Base-by-base conservation (phyloP, 1,140 invertebrate genomes). In the Drosophila kurseongensis region DNA sequence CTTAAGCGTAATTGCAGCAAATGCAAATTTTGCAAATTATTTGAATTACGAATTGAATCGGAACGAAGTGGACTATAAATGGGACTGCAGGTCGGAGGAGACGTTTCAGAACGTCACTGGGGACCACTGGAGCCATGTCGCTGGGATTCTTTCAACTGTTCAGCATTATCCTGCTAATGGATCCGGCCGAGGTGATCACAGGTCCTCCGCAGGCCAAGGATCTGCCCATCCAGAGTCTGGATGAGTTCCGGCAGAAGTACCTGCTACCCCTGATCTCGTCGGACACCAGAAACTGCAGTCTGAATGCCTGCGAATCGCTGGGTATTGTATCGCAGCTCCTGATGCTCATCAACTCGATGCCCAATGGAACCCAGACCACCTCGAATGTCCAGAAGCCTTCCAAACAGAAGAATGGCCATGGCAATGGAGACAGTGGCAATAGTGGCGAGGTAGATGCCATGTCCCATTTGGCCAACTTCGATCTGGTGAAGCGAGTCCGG, bases 251-350 rank as follows among this genome's bases (percentile, higher is more conserved):
- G 10, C 72, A 86, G 56, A 35, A 65, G n/a, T 83, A 90, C 29
- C 16, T 91, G 29, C 35, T 90, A 45, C 89, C 89, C 0, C 45
- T 84, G 9, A 58, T 91, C 41, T 62, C 86, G 3, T 54, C 78
- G 12, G 74, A 83, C 14, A 54, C 62, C 1, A 55, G 75, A 4
- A 88, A 90, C 57, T 92, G 91, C 56, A 78, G 68, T 7, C 36
- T 92, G 12, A 92, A 83, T 36, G 85, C 89, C 2, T 92, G 91
- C 35, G 91, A 92, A 23, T 78, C 86, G 0, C 48, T 92, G 36
- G 77, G 84, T 0, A 80, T 91, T 7, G 63, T 92, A 0, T 91
- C 85, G 0, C 89, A 91, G 62, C 52, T 90, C 6, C 52, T 92
- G 32, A 48, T 90, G 59, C 56, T 88, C 8, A 66, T 84, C 14